Evolutionary conservation across 2,797 vertebrate species (phyloP), one percentile per base, ranked within the genome.

Genomic region (Chaenodraco wilsoni): DNA sequence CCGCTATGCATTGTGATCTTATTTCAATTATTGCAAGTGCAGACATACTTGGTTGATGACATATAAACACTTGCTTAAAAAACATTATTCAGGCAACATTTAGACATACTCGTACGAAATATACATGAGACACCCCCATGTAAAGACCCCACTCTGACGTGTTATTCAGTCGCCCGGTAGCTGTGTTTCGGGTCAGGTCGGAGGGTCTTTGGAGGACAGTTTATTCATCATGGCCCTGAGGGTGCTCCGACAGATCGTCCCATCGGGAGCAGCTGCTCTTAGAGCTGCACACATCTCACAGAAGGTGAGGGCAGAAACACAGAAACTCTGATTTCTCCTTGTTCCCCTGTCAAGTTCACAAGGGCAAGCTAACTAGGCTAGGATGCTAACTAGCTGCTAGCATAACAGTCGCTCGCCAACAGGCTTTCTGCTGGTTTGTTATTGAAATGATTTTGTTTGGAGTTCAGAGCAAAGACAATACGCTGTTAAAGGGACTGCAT

Each of bases 201-300:
- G 60, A 54, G 61, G 60, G 54, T 54, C 46, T 69, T 69, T 86
- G 82, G 76, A 72, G 83, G 77, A 82, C 67, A 65, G 69, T 8
- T 43, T 11, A 14, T 37, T 37, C 33, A 80, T 11, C 69, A 95
- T 95, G 94, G 87, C 92, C 40, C 84, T 92, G 48, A 84, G 86
- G 86, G 82, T 81, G 59, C 82, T 90, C 64, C 84, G 91, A 13
- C 40, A 87, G 79, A 31, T 93, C 59, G 46, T 89, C 57, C 89
- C 92, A 0, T 5, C 85, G 27, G 86, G 90, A 74, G 9, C 84
- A 21, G 3, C 61, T 2, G 77, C 77, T 14, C 57, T 88, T 9
- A 88, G 55, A 73, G 73, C 82, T 1, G 72, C 40, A 8, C 58
- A 37, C 15, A 1, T 58, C 0, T 31, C 49, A 3, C 87, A 88